phyloP scores from a whole-genome alignment of 1,140 invertebrate genomes.

The Anthonomus grandis region DNA sequence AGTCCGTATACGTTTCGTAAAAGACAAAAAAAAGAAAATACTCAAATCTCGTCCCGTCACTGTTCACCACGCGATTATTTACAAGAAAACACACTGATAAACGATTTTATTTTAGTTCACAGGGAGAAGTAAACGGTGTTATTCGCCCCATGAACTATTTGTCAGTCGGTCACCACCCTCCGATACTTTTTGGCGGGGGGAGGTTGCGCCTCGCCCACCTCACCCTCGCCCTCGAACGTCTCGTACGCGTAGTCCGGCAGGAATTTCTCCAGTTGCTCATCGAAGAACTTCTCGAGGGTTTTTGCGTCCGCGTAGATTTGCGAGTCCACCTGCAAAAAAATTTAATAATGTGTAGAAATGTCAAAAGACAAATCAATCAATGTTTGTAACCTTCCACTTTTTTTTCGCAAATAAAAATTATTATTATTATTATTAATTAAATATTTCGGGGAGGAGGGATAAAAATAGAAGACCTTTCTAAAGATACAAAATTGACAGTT shows the following conservation, averaged over 20 bases:
- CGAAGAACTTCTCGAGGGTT: slow-evolving; percentile 80
- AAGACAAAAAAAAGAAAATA: too few relatives aligned
- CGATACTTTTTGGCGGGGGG: slow-evolving; percentile 58
- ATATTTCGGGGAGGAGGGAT: too few relatives aligned
- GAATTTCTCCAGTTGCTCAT: slow-evolving; percentile 76
- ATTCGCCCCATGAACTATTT: slow-evolving; percentile 42
- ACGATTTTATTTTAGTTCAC: slow-evolving; percentile 24
- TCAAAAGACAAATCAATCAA: too few relatives aligned
- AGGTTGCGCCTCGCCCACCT: slow-evolving; percentile 50
- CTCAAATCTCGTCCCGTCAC: too few relatives aligned
- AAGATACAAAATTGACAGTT: too few relatives aligned
- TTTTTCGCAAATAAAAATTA: too few relatives aligned
- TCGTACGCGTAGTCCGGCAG: slow-evolving; percentile 69
- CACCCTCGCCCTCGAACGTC: slow-evolving; percentile 44
- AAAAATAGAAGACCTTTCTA: too few relatives aligned
- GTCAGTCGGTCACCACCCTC: slow-evolving; percentile 55
- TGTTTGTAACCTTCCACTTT: too few relatives aligned
- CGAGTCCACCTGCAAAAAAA: slow-evolving; percentile 67
- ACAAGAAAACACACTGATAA: background rate
- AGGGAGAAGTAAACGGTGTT: slow-evolving; percentile 42
- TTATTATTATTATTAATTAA: too few relatives aligned
- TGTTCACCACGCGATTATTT: too few relatives aligned
- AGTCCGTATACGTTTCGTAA: too few relatives aligned
- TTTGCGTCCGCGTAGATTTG: slow-evolving; percentile 80
- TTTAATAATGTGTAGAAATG: too few relatives aligned